Conservation (phyloP, 1,140 invertebrate genomes). For the Achatina immaculata region DNA sequence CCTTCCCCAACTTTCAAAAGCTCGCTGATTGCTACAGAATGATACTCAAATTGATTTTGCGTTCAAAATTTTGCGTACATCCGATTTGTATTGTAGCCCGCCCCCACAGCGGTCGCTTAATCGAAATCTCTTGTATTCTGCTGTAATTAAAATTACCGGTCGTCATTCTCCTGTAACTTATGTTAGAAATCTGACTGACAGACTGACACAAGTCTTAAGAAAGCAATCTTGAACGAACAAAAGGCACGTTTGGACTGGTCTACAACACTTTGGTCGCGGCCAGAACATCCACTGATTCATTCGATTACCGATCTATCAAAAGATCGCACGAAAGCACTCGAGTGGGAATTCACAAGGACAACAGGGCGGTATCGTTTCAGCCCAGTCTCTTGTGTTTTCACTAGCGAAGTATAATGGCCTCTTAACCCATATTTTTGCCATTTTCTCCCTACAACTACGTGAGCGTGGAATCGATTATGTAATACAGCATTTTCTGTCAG, state of each 20-base stretch:
- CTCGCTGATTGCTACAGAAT: not conserved
- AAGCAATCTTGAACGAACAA: too few relatives aligned
- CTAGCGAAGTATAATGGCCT: not conserved
- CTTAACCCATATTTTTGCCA: constrained; percentile 8
- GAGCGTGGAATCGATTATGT: not conserved
- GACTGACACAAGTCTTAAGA: too few relatives aligned
- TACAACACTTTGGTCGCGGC: too few relatives aligned
- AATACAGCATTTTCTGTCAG: not conserved
- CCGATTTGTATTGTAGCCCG: not conserved
- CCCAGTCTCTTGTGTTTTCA: not conserved
- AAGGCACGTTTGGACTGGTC: too few relatives aligned
- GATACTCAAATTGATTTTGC: not conserved
- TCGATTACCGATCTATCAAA: not conserved
- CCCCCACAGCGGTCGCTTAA: too few relatives aligned
- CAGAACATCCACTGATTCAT: not conserved
- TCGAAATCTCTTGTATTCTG: too few relatives aligned
- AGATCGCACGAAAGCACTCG: not conserved
- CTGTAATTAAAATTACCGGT: too few relatives aligned
- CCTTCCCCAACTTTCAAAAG: too few relatives aligned
- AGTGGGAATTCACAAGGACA: not conserved
- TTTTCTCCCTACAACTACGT: not conserved
- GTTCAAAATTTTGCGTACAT: not conserved
- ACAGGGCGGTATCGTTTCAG: not conserved
- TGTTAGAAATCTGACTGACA: too few relatives aligned
- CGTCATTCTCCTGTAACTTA: too few relatives aligned